Evolutionary conservation across 2,113 vertebrate genomes (phyloP).

Genomic region (Numida meleagris): DNA sequence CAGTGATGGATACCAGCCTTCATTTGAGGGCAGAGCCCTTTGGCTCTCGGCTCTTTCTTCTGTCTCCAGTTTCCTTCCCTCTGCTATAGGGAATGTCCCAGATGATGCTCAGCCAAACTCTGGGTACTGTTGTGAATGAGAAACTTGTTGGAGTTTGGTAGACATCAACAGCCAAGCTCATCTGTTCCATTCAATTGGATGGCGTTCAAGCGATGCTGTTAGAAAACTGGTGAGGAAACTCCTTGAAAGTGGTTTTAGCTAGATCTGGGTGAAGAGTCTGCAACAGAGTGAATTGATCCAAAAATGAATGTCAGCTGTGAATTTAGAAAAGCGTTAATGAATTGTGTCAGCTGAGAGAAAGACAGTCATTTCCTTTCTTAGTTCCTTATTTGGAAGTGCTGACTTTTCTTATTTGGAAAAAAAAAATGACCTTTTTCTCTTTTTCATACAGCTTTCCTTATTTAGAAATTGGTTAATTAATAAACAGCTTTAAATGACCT

Average conservation of each 20-base stretch:
- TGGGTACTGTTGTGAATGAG: neutral
- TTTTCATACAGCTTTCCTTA: neutral
- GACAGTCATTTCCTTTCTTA: neutral
- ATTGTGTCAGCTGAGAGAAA: neutral
- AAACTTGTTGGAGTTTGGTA: fast-evolving
- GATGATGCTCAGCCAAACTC: neutral
- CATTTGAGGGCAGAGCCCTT: neutral
- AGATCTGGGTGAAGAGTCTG: neutral
- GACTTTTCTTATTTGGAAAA: neutral
- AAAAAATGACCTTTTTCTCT: neutral
- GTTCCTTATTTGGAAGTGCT: neutral
- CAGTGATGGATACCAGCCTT: neutral
- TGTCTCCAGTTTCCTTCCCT: neutral
- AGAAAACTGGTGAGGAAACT: neutral
- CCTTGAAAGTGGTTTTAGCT: neutral
- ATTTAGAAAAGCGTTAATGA: neutral
- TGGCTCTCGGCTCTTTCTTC: neutral
- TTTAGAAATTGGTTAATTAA: slow-evolving; percentile 18
- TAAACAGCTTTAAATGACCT: neutral
- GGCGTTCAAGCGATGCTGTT: neutral
- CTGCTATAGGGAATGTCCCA: neutral
- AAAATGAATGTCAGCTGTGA: neutral
- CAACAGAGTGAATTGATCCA: neutral
- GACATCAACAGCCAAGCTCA: fast-evolving
- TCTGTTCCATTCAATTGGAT: neutral